phyloP scores from a whole-genome alignment of 2,888 invertebrate species.

The Euclidia mi region DNA sequence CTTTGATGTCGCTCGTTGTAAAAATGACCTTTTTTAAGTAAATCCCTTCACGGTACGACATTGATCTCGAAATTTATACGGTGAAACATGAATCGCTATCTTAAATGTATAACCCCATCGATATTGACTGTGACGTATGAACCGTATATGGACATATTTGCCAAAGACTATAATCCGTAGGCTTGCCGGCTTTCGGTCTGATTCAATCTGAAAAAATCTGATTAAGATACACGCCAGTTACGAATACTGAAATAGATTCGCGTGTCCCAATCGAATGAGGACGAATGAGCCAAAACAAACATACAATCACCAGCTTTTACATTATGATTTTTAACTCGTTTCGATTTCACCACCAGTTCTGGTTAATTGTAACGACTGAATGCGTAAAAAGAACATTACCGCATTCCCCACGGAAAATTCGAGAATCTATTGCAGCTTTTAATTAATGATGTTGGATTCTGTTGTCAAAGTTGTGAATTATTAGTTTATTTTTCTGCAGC shows the following conservation, averaged over 20 bases:
- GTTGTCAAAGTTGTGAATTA: background rate
- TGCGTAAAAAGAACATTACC: conserved; percentile 33
- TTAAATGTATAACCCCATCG: conserved; percentile 40
- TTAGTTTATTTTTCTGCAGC: conserved; percentile 5
- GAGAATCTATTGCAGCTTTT: conserved; percentile 16
- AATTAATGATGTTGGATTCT: conserved; percentile 15
- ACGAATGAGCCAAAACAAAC: conserved; percentile 70
- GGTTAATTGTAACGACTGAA: conserved; percentile 44
- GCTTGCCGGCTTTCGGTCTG: conserved; percentile 35
- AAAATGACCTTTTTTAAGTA: conserved; percentile 51
- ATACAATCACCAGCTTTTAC: conserved; percentile 63
- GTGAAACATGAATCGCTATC: conserved; percentile 45
- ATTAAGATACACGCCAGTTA: conserved; percentile 62
- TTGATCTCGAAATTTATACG: conserved; percentile 46
- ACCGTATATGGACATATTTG: conserved; percentile 37
- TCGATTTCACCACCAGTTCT: conserved; percentile 47
- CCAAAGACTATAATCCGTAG: conserved; percentile 30
- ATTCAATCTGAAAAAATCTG: conserved; percentile 55
- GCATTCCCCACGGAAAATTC: conserved; percentile 31
- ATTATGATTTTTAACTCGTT: conserved; percentile 53
- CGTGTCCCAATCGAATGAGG: conserved; percentile 58
- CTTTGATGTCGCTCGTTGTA: conserved; percentile 43
- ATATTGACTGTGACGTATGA: conserved; percentile 45
- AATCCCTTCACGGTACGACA: conserved; percentile 50
- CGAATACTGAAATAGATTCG: conserved; percentile 65